Conservation (phyloP, 2,797 vertebrate genomes). For the Falco concolor region DNA sequence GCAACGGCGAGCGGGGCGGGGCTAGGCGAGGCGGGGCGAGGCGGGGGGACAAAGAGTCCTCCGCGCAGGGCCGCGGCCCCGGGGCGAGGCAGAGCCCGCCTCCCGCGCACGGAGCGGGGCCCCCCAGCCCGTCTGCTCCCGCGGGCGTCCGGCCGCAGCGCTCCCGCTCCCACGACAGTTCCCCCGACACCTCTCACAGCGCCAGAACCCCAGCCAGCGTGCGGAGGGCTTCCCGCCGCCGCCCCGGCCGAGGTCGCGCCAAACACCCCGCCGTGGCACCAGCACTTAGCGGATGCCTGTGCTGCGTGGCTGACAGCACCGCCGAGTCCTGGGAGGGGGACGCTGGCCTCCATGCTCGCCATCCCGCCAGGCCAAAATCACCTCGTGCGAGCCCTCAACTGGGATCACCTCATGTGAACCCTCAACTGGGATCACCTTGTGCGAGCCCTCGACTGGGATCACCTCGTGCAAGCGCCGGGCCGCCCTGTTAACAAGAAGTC, state of each 20-base stretch:
- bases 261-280: fast-evolving
- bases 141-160: fast-evolving
- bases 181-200: neutral
- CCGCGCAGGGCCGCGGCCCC: fast-evolving
- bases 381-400: too few relatives aligned
- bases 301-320: neutral
- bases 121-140: too few relatives aligned
- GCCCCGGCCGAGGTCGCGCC: neutral
- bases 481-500: neutral
- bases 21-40: too few relatives aligned
- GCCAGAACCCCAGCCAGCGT: fast-evolving
- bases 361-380: fast-evolving
- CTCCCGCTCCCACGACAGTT: fast-evolving
- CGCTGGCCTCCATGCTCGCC: neutral
- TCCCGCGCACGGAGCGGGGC: neutral
- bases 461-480: too few relatives aligned
- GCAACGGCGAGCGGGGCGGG: neutral
- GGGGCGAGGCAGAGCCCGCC: fast-evolving
- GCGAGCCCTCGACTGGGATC: too few relatives aligned
- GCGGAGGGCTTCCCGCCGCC: neutral
- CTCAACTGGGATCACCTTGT: too few relatives aligned
- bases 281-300: neutral
- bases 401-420: too few relatives aligned
- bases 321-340: fast-evolving
- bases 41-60: too few relatives aligned